These are phyloP conservation scores for Oreotragus oreotragus DNA, from an alignment of 2,113 vertebrate genomes.

Conservation along the genomic window DNA sequence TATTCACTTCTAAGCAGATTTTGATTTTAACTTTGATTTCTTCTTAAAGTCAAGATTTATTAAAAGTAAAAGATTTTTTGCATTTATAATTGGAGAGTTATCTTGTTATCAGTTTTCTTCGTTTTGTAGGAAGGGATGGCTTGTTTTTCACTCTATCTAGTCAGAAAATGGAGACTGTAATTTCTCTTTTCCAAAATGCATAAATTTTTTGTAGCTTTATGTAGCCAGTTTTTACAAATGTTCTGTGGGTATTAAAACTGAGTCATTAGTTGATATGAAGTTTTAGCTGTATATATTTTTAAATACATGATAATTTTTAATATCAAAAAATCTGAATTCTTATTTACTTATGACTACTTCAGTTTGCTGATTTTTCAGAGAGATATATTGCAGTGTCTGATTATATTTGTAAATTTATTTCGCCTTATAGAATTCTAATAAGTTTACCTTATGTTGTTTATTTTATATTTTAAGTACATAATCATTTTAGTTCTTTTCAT, in stretches of 20 bases:
- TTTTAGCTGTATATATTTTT: background rate
- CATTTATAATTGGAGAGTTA: background rate
- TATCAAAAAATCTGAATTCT: background rate
- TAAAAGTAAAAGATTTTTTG: background rate
- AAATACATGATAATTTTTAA: background rate
- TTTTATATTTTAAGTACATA: background rate
- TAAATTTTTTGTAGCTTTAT: background rate
- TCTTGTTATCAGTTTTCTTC: background rate
- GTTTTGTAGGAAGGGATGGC: background rate
- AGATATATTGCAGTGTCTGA: background rate
- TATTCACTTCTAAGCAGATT: background rate
- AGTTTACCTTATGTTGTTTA: background rate
- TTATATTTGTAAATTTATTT: background rate
- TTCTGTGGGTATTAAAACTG: background rate
- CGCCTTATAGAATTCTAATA: background rate
- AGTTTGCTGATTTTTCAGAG: background rate
- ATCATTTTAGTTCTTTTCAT: background rate
- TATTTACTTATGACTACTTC: background rate
- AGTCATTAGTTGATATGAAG: background rate
- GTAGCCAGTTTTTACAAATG: background rate
- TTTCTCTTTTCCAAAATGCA: background rate
- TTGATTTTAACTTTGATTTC: constrained; percentile 31
- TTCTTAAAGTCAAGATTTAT: background rate
- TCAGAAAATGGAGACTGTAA: background rate
- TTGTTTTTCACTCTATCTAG: background rate